Conservation (phyloP, 1,140 invertebrate genomes). For the Sinella curviseta region DNA sequence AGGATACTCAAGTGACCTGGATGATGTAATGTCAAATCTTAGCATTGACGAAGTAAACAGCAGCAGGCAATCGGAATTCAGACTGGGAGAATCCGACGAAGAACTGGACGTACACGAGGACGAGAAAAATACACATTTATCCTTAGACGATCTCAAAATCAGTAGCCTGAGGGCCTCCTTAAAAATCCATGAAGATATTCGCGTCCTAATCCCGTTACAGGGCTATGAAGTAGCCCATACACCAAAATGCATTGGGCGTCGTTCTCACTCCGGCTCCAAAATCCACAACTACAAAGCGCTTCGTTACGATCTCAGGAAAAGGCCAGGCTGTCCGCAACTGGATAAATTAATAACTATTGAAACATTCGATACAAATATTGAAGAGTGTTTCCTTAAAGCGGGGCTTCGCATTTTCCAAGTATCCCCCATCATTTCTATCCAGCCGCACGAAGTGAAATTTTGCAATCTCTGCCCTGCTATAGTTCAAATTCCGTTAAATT, state of each 20-base stretch:
- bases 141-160: not conserved
- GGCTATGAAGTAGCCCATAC: not conserved
- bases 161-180: not conserved
- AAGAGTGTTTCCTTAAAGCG: not conserved
- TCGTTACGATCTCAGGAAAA: not conserved
- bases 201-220: not conserved
- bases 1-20: not conserved
- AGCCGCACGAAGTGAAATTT: constrained; percentile 50
- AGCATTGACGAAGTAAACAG: constrained; percentile 17
- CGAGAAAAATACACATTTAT: not conserved
- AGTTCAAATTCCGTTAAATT: constrained; percentile 45
- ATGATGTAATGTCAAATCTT: not conserved
- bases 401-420: constrained; percentile 40
- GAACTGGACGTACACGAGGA: not conserved
- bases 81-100: not conserved
- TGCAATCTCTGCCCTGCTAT: constrained; percentile 46
- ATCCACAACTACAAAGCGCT: not conserved
- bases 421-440: constrained; percentile 47
- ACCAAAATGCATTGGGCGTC: not conserved
- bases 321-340: not conserved
- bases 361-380: not conserved
- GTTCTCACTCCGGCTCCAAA: not conserved
- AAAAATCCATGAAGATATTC: not conserved
- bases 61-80: not conserved
- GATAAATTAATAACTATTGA: not conserved